phyloP scores from a whole-genome alignment of 1,140 invertebrate genomes.

The Habropoda laboriosa region DNA sequence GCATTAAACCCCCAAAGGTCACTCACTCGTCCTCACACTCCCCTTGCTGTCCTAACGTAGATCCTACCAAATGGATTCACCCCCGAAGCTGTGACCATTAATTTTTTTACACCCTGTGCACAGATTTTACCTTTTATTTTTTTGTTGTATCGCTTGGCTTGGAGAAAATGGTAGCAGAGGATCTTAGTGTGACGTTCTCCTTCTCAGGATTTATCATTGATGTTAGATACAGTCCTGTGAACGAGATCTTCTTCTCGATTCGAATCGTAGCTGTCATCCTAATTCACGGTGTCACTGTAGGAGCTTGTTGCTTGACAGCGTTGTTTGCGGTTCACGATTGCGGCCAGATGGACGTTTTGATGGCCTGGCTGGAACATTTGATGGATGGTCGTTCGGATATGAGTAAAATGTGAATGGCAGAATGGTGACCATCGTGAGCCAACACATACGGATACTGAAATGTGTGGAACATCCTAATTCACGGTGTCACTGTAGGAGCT shows the following conservation, averaged over 20 bases:
- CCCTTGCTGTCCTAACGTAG: too few species aligned
- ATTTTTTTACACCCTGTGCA: too few species aligned
- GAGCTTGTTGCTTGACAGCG: conserved; percentile 57
- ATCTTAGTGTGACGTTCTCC: conserved; percentile 43
- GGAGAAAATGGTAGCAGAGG: neutral
- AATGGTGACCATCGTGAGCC: conserved; percentile 61
- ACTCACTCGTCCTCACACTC: too few species aligned
- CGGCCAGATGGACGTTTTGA: conserved; percentile 68
- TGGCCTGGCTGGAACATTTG: conserved; percentile 41
- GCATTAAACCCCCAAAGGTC: too few species aligned
- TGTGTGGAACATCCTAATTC: conserved; percentile 40
- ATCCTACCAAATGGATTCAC: too few species aligned
- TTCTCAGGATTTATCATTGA: conserved; percentile 54
- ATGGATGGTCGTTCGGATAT: conserved; percentile 22
- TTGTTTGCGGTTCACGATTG: conserved; percentile 68
- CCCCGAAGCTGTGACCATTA: too few species aligned
- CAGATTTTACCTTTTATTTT: conserved; percentile 24
- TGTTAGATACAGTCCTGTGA: conserved; percentile 39
- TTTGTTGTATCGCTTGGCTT: neutral
- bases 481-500: conserved; percentile 44
- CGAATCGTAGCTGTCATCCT: conserved; percentile 54
- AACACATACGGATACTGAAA: conserved; percentile 61
- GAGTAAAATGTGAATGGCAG: conserved; percentile 32
- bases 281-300: conserved; percentile 48
- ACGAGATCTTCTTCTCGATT: conserved; percentile 56